Conservation (phyloP, 1,140 invertebrate genomes). For the Drosophila cardini region DNA sequence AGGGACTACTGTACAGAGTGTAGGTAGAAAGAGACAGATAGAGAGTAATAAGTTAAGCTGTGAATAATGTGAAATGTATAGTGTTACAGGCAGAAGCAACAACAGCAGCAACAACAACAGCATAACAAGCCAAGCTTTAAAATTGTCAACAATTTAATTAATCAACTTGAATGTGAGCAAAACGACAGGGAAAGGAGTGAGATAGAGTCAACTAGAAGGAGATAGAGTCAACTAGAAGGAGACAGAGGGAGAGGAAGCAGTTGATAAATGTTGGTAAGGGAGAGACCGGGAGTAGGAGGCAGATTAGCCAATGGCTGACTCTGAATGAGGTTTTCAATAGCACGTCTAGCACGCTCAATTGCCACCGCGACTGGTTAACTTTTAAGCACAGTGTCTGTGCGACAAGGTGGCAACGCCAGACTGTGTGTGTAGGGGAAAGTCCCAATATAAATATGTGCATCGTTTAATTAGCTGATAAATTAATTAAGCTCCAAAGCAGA, state of each 20-base stretch:
- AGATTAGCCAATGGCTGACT: constrained; percentile 43
- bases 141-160: constrained; percentile 82
- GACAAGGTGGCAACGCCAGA: constrained; percentile 11
- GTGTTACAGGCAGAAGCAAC: constrained; percentile 1
- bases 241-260: not conserved
- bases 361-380: constrained; percentile 66
- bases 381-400: constrained; percentile 35
- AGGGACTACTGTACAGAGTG: not conserved
- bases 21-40: not conserved
- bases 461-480: constrained; percentile 76
- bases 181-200: not conserved
- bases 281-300: not conserved
- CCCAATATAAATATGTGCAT: constrained; percentile 66
- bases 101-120: constrained; percentile 7
- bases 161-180: constrained; percentile 58
- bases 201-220: too few relatives aligned
- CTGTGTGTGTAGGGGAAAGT: constrained; percentile 17
- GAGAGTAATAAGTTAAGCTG: constrained; percentile 62
- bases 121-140: constrained; percentile 64
- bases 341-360: constrained; percentile 60
- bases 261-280: constrained; percentile 29
- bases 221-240: not conserved
- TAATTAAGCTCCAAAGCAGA: constrained; percentile 59
- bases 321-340: constrained; percentile 43
- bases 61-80: constrained; percentile 64